Evolutionary conservation across 2,888 invertebrate genomes (phyloP).

Genomic region (Reticulitermes lucifugus): DNA sequence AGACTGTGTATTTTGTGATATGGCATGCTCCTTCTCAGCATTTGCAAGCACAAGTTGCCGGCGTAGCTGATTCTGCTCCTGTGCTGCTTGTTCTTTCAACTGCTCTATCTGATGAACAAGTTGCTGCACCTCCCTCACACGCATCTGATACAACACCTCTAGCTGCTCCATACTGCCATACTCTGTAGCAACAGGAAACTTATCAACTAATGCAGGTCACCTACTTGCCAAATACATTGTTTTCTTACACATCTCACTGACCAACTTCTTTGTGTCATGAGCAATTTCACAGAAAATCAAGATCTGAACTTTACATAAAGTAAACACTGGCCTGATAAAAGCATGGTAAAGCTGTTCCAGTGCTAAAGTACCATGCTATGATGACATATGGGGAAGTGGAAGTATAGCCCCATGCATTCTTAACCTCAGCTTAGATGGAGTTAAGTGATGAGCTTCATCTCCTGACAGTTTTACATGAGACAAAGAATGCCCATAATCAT

Average conservation of each 20-base stretch:
- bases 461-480: no score
- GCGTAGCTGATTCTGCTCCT: constrained; percentile 64
- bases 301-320: neutral
- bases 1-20: constrained; percentile 70
- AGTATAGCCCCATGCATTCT: no score
- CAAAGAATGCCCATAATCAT: no score
- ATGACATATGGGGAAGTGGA: neutral
- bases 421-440: no score
- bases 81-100: neutral
- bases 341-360: neutral
- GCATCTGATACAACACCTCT: constrained; percentile 61
- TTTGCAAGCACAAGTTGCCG: constrained; percentile 70
- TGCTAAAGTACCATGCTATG: no score
- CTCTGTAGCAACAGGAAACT: neutral
- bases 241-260: neutral
- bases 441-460: no score
- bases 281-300: neutral
- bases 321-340: neutral
- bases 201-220: neutral
- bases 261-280: neutral
- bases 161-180: constrained; percentile 38
- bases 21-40: constrained; percentile 71
- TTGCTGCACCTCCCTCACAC: constrained; percentile 65
- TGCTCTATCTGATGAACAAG: constrained; percentile 63
- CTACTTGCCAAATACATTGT: neutral